Percentiles rank a stretch among this genome's conserved stretches.
Conservation (phyloP, 1,140 invertebrate species). For the Cephus cinctus region DNA sequence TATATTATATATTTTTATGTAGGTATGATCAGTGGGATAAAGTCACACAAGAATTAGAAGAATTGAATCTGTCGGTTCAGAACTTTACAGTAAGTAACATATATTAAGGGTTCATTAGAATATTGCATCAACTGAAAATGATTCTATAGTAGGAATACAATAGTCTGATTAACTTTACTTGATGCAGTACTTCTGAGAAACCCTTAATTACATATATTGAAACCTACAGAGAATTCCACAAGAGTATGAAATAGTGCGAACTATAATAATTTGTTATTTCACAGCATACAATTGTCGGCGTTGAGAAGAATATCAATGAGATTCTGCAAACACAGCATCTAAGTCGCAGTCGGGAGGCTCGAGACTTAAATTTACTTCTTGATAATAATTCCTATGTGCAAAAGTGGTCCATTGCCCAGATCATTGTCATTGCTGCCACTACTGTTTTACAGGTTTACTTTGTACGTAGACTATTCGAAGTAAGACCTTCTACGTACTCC, state of each 20-base stretch:
- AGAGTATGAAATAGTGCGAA: neutral
- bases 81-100: conserved; percentile 79
- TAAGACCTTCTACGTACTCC: conserved; percentile 64
- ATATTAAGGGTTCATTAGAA: neutral
- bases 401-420: conserved; percentile 84
- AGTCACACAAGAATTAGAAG: conserved; percentile 86
- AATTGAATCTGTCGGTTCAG: conserved; percentile 81
- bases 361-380: conserved; percentile 78
- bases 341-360: conserved; percentile 71
- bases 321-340: conserved; percentile 83
- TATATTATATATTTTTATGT: conserved; percentile 20
- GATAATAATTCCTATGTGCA: conserved; percentile 86
- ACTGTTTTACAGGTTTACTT: conserved; percentile 83
- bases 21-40: conserved; percentile 92
- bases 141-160: too few species aligned
- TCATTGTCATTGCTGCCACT: conserved; percentile 76
- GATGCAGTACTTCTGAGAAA: too few species aligned
- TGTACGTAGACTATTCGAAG: conserved; percentile 83
- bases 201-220: too few species aligned
- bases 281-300: conserved; percentile 70
- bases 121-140: neutral
- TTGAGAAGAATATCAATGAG: conserved; percentile 82
- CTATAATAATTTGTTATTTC: conserved; percentile 36
- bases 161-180: too few species aligned
- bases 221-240: too few species aligned